Evolutionary conservation across 2,113 vertebrate species (phyloP).

Genomic region (Otocyon megalotis): DNA sequence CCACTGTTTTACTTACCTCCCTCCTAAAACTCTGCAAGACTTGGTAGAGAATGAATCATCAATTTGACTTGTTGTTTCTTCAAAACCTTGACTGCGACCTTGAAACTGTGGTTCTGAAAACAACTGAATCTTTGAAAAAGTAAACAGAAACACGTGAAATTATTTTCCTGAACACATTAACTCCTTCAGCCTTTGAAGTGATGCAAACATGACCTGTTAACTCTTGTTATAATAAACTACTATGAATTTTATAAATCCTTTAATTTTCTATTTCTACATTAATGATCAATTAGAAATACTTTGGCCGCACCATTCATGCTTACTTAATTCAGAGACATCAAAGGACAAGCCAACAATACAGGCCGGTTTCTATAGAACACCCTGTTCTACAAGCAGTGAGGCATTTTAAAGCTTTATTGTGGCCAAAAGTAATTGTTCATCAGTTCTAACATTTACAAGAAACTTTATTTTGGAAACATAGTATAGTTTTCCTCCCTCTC

Average conservation of each 20-base stretch:
- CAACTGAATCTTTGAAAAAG: conserved; percentile 92
- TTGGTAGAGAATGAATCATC: conserved; percentile 89
- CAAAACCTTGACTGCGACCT: conserved; percentile 89
- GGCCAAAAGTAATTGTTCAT: background rate
- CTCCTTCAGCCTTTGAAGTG: background rate
- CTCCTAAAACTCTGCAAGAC: conserved; percentile 94
- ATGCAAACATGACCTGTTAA: conserved; percentile 34
- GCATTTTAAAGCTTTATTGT: conserved; percentile 60
- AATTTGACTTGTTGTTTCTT: conserved; percentile 88
- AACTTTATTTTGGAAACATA: conserved; percentile 58
- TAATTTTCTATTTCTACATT: conserved; percentile 45
- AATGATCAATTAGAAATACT: conserved; percentile 51
- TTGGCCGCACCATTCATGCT: background rate
- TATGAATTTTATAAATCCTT: conserved; percentile 50
- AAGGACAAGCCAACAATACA: conserved; percentile 54
- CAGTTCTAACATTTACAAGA: conserved; percentile 43
- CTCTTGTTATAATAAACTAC: background rate
- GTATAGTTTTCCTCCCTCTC: conserved; percentile 28
- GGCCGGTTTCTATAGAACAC: background rate
- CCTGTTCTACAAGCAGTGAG: conserved; percentile 2
- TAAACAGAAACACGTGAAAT: conserved; percentile 68
- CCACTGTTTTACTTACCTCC: conserved; percentile 89
- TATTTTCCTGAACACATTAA: conserved; percentile 49
- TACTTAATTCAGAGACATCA: conserved; percentile 47
- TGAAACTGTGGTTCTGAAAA: conserved; percentile 94